Evolutionary conservation across 2,113 vertebrate species (phyloP).

Genomic region (Labeo catla): DNA sequence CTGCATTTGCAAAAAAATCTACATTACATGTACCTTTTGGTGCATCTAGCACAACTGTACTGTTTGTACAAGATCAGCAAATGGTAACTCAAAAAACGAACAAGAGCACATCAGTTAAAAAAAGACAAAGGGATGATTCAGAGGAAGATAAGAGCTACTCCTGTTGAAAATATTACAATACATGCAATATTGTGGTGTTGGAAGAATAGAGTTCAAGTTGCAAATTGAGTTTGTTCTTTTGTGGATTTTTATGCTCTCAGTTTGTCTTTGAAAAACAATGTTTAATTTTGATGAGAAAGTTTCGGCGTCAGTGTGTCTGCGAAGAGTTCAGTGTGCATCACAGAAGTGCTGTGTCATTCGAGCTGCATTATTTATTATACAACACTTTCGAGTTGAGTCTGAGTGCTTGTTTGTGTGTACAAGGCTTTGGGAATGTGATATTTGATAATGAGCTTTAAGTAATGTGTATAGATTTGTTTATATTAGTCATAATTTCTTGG

Average conservation of each 20-base stretch:
- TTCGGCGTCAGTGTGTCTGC: not conserved
- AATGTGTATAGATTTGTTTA: not conserved
- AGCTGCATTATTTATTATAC: constrained; percentile 17
- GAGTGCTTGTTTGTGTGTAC: not conserved
- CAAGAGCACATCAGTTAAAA: not conserved
- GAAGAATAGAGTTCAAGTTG: constrained; percentile 1
- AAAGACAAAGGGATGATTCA: not conserved
- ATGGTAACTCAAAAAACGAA: not conserved
- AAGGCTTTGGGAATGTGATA: not conserved
- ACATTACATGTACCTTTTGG: not conserved
- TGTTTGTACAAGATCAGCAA: not conserved
- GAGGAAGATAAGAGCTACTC: not conserved
- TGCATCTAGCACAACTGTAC: not conserved
- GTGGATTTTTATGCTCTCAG: not conserved
- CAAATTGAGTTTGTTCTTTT: not conserved
- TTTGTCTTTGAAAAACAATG: not conserved
- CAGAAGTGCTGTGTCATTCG: not conserved
- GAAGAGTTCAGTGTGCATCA: not conserved
- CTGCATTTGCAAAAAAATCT: not conserved
- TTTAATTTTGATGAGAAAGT: constrained; percentile 7
- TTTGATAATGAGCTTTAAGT: not conserved
- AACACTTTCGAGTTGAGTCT: not conserved
- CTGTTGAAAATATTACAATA: not conserved
- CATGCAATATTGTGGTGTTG: not conserved
- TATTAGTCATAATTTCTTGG: not conserved